Conservation (phyloP, 2,888 invertebrate genomes). For the Macrosoma leucophasiata region DNA sequence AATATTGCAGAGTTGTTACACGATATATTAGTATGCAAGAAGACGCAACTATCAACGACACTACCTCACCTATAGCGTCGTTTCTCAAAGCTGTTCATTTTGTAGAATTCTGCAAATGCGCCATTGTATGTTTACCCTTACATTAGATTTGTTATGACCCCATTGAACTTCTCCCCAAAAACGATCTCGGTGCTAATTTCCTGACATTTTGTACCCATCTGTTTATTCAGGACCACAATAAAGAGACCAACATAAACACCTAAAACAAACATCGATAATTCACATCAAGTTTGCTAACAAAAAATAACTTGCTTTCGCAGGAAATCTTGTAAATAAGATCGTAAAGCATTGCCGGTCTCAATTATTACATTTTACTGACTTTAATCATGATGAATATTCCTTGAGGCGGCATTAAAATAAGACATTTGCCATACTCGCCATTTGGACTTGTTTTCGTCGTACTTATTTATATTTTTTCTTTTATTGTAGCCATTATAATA, state of each 20-base stretch:
- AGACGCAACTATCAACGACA: no score
- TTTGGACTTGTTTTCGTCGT: no score
- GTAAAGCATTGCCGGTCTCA: slow-evolving; percentile 52
- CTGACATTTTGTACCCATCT: slow-evolving; percentile 29
- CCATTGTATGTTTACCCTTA: no score
- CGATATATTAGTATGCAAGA: no score
- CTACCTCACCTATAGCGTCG: no score
- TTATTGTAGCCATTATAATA: no score
- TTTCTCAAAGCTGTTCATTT: no score
- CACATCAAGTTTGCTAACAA: slow-evolving; percentile 45
- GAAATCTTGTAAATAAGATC: slow-evolving; percentile 56
- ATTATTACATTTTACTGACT: slow-evolving; percentile 57
- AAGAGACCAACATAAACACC: slow-evolving; percentile 40
- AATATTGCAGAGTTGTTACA: no score
- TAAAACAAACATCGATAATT: slow-evolving; percentile 51
- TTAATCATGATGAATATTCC: slow-evolving; percentile 54
- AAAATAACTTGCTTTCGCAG: slow-evolving; percentile 43
- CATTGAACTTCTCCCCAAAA: slow-evolving; percentile 22
- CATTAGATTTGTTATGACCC: no score
- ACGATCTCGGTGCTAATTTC: slow-evolving; percentile 32
- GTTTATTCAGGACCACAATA: slow-evolving; percentile 47
- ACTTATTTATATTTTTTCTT: no score
- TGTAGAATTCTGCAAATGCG: no score
- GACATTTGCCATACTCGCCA: slow-evolving; percentile 23
- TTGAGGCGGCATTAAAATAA: no score